Conservation (phyloP, 2,113 vertebrate species). For the Chitala chitala region DNA sequence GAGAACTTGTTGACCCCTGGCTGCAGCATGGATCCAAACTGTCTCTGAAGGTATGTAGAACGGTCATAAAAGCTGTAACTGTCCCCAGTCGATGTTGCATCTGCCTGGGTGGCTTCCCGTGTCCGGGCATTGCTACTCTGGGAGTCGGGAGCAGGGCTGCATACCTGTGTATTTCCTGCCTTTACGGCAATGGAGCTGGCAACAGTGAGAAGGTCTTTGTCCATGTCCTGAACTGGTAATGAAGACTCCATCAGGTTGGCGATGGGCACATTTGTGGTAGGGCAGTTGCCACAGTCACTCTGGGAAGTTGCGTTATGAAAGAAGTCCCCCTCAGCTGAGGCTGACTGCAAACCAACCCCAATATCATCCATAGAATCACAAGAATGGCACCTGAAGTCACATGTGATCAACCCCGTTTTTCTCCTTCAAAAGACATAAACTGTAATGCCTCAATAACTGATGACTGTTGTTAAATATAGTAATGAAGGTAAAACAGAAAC, state of each 20-base stretch:
- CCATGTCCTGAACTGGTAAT: slow-evolving; percentile 57
- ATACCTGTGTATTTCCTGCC: slow-evolving; percentile 17
- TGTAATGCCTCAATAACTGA: neutral
- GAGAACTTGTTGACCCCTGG: slow-evolving; percentile 96
- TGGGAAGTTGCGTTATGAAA: slow-evolving; percentile 54
- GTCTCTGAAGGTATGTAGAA: slow-evolving; percentile 71
- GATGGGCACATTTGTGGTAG: slow-evolving; percentile 56
- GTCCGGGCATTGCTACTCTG: slow-evolving; percentile 43
- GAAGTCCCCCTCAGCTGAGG: slow-evolving; percentile 23
- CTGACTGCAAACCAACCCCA: slow-evolving; percentile 39
- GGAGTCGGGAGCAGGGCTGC: neutral
- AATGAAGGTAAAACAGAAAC: neutral
- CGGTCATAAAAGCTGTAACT: slow-evolving; percentile 31
- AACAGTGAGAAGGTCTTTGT: slow-evolving; percentile 51
- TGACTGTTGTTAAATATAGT: neutral
- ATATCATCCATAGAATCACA: slow-evolving; percentile 58
- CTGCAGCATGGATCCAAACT: slow-evolving; percentile 81
- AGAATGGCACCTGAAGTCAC: slow-evolving; percentile 16
- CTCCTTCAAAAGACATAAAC: slow-evolving; percentile 12
- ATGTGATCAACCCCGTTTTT: slow-evolving; percentile 6
- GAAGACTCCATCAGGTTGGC: slow-evolving; percentile 59
- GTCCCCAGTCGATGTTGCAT: slow-evolving; percentile 16
- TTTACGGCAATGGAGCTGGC: slow-evolving; percentile 52
- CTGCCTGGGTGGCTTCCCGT: slow-evolving; percentile 3
- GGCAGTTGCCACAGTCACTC: slow-evolving; percentile 59